Evolutionary conservation across 1,140 invertebrate genomes (phyloP).

Genomic region (Drosophila quadrilineata): DNA sequence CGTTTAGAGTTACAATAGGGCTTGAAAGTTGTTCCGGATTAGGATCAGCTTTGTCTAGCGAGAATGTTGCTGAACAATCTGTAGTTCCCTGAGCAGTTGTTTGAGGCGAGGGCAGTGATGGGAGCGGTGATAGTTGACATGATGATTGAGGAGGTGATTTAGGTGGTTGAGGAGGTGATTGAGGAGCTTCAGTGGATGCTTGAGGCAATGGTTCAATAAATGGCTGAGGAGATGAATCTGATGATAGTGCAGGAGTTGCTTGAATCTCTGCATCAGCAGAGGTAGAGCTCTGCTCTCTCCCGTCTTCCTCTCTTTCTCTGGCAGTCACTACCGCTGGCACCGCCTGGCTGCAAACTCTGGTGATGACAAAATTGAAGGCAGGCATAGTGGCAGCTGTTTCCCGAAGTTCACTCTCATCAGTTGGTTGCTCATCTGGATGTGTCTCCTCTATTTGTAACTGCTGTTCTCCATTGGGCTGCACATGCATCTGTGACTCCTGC

Average conservation of each 20-base stretch:
- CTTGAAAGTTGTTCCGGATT: background rate
- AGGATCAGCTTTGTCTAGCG: background rate
- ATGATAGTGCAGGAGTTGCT: no score
- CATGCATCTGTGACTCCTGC: background rate
- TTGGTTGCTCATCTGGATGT: background rate
- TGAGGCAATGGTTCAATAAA: no score
- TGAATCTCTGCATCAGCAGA: no score
- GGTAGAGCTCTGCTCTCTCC: background rate
- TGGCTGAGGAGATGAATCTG: no score
- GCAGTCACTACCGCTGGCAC: background rate
- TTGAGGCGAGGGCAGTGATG: no score
- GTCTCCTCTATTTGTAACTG: background rate
- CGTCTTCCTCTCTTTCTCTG: background rate
- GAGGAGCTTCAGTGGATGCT: no score
- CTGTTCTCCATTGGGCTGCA: background rate
- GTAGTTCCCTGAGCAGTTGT: no score
- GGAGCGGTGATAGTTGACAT: no score
- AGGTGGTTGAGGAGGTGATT: no score
- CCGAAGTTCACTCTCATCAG: no score
- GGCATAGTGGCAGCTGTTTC: background rate
- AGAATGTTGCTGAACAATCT: no score
- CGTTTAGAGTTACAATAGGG: conserved; percentile 22
- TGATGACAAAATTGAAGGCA: conserved; percentile 55
- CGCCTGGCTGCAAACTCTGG: conserved; percentile 55
- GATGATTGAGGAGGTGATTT: no score